phyloP scores from a whole-genome alignment of 1,140 invertebrate genomes.

The Cherax quadricarinatus region DNA sequence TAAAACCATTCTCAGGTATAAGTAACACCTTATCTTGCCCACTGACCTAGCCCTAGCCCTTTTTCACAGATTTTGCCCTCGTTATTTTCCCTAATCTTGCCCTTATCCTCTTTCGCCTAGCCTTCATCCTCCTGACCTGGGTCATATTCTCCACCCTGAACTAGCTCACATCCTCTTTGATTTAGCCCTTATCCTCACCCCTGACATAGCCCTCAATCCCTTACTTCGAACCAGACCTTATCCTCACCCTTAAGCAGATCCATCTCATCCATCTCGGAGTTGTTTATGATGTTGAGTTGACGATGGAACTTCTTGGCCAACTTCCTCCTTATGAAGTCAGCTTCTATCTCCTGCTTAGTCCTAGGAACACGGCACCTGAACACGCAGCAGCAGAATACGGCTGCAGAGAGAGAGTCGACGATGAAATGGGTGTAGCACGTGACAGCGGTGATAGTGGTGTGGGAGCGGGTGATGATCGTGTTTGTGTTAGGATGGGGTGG shows the following conservation, averaged over 20 bases:
- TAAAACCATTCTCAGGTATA: too few relatives aligned
- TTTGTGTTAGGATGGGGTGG: not conserved
- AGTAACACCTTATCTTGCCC: not conserved
- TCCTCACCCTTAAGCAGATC: constrained; percentile 77
- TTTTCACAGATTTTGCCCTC: not conserved
- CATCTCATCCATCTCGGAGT: constrained; percentile 84
- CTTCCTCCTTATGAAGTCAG: constrained; percentile 89
- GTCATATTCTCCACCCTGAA: not conserved
- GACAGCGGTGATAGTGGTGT: not conserved
- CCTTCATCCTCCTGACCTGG: too few relatives aligned
- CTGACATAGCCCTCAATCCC: not conserved
- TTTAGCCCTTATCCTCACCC: not conserved
- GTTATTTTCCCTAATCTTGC: not conserved
- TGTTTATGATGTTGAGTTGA: constrained; percentile 87
- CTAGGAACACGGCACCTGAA: constrained; percentile 90
- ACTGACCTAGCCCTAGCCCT: not conserved
- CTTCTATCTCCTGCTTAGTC: constrained; percentile 95
- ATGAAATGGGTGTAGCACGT: constrained; percentile 68
- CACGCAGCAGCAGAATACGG: constrained; percentile 90
- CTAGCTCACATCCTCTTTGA: not conserved
- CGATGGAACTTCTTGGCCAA: constrained; percentile 89
- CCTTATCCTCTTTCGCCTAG: not conserved
- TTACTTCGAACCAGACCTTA: not conserved
- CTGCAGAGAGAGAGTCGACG: constrained; percentile 76
- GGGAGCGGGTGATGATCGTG: too few relatives aligned